These are phyloP conservation scores for Cebus imitator DNA, from an alignment of 2,113 vertebrate species.

Conservation along the genomic window DNA sequence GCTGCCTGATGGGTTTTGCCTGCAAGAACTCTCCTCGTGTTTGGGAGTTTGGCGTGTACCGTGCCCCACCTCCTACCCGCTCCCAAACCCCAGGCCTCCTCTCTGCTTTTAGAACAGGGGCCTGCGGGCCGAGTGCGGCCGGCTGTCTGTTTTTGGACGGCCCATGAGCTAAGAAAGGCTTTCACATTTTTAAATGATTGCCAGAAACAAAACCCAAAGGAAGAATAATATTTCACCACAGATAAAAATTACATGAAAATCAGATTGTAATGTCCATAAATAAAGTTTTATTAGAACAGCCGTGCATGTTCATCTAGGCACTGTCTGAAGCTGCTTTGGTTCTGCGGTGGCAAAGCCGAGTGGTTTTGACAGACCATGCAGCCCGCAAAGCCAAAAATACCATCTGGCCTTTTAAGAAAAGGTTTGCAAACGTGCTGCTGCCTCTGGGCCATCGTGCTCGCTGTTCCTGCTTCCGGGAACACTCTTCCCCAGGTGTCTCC, in stretches of 20 bases:
- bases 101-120: not conserved
- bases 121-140: rapidly evolving
- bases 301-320: rapidly evolving
- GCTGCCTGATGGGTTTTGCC: not conserved
- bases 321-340: too few relatives aligned
- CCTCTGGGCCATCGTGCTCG: not conserved
- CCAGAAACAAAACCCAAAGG: not conserved
- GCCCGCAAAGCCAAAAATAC: not conserved
- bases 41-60: rapidly evolving
- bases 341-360: rapidly evolving
- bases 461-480: not conserved
- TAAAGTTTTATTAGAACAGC: not conserved
- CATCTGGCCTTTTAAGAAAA: not conserved
- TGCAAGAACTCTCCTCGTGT: not conserved
- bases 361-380: not conserved
- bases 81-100: not conserved
- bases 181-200: not conserved
- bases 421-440: not conserved
- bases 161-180: not conserved
- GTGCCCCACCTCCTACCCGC: too few relatives aligned
- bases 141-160: not conserved
- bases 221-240: too few relatives aligned
- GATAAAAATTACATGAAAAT: not conserved
- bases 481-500: not conserved
- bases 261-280: not conserved